Base-by-base conservation (phyloP, 2,797 vertebrate species). In the Huso huso region DNA sequence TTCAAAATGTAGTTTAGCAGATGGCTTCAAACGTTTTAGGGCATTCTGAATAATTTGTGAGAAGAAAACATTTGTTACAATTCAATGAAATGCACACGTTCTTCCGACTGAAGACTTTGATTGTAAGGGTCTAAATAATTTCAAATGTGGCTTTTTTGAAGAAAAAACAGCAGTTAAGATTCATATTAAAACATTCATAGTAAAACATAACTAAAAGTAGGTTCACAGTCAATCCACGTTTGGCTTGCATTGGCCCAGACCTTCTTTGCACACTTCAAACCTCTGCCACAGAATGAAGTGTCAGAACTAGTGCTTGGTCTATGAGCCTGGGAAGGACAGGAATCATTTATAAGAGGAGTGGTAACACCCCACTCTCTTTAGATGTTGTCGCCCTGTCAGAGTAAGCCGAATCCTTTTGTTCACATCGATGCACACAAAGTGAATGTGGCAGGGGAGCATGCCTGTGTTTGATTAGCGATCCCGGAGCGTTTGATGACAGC, bases 401-500 rank as follows among this genome's bases (percentile, higher is more conserved):
- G 50, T 4, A 4, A 37, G 23, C 60, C 51, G 4, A 11, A n/a
- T 51, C 37, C 52, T 51, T 11, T 59, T 11, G 53, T 48, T 23
- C 7, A 53, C 49, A 64, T 49, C 49, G 10, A 58, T 2, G 55
- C 23, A 51, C 49, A 60, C 37, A 12, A 64, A 63, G 8, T 10
- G 57, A 72, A 72, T 6, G 62, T 49, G 48, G 62, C 63, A 15
- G 57, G 50, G 51, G 55, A 23, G 10, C 64, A 51, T 9, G 49
- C 61, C 15, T 10, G 51, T 60, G 70, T 72, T 69, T 70, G 68
- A 76, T 73, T 71, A 74, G 71, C 61, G 53, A 51, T 61, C 68
- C 68, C 70, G 63, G 68, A 61, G 66, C 55, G 18, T 70, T 72
- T 69, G 53, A 74, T 74, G 73, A 51, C 63, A 66, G 71, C 69